phyloP scores from a whole-genome alignment of 2,888 invertebrate genomes.

The Drosophila paranaensis region DNA sequence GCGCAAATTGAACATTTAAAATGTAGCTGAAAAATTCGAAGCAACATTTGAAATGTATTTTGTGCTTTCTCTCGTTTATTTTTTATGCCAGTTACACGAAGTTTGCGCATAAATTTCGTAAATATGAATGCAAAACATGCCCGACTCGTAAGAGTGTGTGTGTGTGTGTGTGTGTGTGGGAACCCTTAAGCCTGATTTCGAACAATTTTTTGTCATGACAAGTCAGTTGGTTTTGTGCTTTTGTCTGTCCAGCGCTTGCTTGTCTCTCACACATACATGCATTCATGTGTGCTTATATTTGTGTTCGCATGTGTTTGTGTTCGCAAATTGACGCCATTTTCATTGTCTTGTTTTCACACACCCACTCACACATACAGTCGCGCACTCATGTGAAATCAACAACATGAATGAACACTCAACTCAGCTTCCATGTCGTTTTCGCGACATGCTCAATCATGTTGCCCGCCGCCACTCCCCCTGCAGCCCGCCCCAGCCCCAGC shows the following conservation, averaged over 20 bases:
- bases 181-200: conserved; percentile 59
- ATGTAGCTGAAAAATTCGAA: not conserved
- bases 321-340: conserved; percentile 75
- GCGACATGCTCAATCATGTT: conserved; percentile 73
- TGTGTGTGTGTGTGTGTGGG: conserved; percentile 21
- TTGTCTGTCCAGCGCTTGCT: conserved; percentile 44
- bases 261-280: conserved; percentile 2
- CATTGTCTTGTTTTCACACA: conserved; percentile 60
- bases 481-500: not conserved
- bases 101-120: conserved; percentile 71
- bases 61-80: not conserved
- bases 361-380: conserved; percentile 18
- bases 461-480: not conserved
- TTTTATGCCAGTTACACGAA: conserved; percentile 49
- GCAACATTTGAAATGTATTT: conserved; percentile 34
- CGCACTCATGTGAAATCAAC: conserved; percentile 44
- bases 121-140: conserved; percentile 37
- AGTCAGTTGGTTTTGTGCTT: conserved; percentile 57
- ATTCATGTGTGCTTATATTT: not conserved
- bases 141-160: conserved; percentile 6
- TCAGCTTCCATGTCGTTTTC: conserved; percentile 69
- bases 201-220: conserved; percentile 53
- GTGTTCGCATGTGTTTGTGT: conserved; percentile 21
- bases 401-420: conserved; percentile 79
- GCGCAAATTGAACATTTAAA: conserved; percentile 16